These are phyloP conservation scores for Xiphydria camelus DNA, from an alignment of 2,888 invertebrate species.

Conservation along the genomic window DNA sequence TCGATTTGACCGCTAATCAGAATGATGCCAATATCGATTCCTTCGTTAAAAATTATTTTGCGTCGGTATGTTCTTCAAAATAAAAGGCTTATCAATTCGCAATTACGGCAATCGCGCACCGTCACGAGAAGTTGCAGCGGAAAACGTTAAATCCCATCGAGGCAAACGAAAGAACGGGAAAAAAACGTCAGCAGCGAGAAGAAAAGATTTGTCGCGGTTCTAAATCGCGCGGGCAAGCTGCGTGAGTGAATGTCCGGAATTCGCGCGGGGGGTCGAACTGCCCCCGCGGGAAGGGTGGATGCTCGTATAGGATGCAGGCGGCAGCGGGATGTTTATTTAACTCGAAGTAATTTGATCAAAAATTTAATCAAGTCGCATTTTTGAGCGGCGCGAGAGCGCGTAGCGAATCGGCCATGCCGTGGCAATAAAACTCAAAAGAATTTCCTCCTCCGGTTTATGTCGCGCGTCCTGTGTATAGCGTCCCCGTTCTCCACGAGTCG, in stretches of 20 bases:
- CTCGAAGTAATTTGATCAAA: conserved; percentile 58
- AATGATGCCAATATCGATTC: no score
- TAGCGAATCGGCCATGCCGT: conserved; percentile 49
- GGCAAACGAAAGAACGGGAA: background rate
- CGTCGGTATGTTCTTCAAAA: no score
- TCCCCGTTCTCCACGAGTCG: no score
- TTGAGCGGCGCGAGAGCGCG: conserved; percentile 48
- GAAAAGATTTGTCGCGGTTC: conserved; percentile 25
- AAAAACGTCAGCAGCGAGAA: background rate
- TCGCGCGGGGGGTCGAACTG: conserved; percentile 19
- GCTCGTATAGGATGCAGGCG: conserved; percentile 19
- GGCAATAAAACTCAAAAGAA: conserved; percentile 51
- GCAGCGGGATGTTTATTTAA: conserved; percentile 52
- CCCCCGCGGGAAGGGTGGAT: conserved; percentile 11
- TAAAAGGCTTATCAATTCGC: no score
- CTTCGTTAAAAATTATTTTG: no score
- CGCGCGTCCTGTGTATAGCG: no score
- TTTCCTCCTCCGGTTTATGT: conserved; percentile 25
- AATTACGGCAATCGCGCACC: no score
- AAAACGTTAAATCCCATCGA: no score
- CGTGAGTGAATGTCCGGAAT: conserved; percentile 40
- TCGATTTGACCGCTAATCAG: no score
- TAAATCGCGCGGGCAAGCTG: conserved; percentile 25
- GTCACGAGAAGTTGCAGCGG: no score
- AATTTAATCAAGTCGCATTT: conserved; percentile 58